Evolutionary conservation across 1,140 invertebrate genomes (phyloP).

Genomic region (Aricia agestis): DNA sequence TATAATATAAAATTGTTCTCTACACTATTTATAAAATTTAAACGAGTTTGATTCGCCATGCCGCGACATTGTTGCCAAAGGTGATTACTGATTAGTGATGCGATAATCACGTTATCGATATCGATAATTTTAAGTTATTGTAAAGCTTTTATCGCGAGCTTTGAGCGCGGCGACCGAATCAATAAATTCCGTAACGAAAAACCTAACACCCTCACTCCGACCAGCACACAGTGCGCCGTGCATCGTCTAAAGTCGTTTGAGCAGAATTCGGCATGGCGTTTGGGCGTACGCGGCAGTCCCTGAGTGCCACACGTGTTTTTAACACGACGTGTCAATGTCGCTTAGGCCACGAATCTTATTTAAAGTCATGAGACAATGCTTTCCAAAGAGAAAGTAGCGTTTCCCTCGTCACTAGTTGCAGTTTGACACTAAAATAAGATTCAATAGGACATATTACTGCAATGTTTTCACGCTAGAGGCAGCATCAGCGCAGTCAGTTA

Average conservation of each 20-base stretch:
- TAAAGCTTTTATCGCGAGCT: too few species aligned
- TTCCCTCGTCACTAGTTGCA: not conserved
- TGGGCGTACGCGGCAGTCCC: too few species aligned
- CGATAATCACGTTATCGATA: not conserved
- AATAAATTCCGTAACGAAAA: too few species aligned
- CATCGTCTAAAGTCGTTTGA: too few species aligned
- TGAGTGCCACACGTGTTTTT: not conserved
- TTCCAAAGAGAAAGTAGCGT: not conserved
- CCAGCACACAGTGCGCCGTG: too few species aligned
- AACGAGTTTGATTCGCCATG: constrained; percentile 7
- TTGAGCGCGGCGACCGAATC: too few species aligned
- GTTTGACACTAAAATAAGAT: not conserved
- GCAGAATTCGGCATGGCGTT: too few species aligned
- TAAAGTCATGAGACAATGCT: not conserved
- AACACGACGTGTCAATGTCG: not conserved
- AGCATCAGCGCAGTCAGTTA: too few species aligned
- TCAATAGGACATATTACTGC: not conserved
- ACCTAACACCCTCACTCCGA: too few species aligned
- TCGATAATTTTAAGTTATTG: not conserved
- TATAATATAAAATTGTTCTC: not conserved
- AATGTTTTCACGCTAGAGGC: too few species aligned
- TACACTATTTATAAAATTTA: not conserved
- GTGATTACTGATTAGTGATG: constrained; percentile 7
- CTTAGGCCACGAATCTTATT: not conserved
- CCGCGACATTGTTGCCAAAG: not conserved